Evolutionary conservation across 2,888 invertebrate genomes (phyloP).

Genomic region (Ophioninae sp.): DNA sequence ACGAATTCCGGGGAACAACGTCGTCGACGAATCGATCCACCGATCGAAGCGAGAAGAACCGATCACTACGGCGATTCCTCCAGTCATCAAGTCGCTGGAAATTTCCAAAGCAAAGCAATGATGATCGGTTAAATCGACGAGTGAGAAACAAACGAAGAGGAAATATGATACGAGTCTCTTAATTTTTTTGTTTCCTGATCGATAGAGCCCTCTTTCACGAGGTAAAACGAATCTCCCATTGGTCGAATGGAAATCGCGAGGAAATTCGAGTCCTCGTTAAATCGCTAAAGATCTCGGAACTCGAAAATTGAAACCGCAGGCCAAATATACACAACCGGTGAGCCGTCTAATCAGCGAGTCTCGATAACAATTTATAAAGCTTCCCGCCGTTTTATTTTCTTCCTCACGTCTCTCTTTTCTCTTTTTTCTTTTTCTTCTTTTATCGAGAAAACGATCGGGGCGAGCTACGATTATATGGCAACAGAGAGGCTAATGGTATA

Average conservation of each 20-base stretch:
- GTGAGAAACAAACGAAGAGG: background rate
- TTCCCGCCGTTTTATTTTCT: background rate
- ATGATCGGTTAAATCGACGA: conserved; percentile 61
- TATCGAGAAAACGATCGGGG: conserved; percentile 13
- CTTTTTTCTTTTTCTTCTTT: conserved; percentile 10
- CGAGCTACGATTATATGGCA: conserved; percentile 46
- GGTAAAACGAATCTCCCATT: background rate
- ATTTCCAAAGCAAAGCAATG: conserved; percentile 57
- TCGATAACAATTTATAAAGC: conserved; percentile 4
- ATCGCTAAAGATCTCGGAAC: background rate
- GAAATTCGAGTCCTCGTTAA: background rate
- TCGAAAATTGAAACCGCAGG: conserved; percentile 1
- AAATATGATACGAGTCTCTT: conserved; percentile 6
- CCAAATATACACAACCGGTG: conserved; percentile 35
- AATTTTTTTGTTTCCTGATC: conserved; percentile 1
- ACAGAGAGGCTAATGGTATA: conserved; percentile 35
- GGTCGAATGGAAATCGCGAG: background rate
- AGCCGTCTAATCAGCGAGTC: conserved; percentile 14
- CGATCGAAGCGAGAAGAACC: conserved; percentile 47
- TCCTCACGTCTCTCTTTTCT: background rate
- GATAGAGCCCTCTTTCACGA: background rate
- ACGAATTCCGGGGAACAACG: conserved; percentile 35
- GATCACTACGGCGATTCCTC: conserved; percentile 64
- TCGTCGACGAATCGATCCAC: background rate
- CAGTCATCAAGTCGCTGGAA: conserved; percentile 64